These are phyloP conservation scores for Eupithecia exiguata DNA, from an alignment of 2,888 invertebrate genomes.

Conservation along the genomic window DNA sequence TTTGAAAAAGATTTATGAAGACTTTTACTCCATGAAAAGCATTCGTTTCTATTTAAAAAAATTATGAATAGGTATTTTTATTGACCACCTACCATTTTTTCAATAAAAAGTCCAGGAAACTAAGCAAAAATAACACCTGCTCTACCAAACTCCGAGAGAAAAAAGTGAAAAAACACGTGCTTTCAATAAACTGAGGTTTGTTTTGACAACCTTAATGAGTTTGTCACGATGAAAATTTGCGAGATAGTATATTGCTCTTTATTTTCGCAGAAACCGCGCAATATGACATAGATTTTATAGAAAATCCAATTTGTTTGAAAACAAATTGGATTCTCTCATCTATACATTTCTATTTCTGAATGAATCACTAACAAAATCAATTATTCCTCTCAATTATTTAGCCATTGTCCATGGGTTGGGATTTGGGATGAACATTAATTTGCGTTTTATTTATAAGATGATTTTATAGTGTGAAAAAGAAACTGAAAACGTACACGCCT, in stretches of 20 bases:
- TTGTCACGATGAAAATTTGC: conserved; percentile 25
- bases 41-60: neutral
- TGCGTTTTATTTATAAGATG: neutral
- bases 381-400: no score
- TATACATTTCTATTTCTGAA: neutral
- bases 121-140: neutral
- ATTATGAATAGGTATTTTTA: neutral
- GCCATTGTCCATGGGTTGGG: neutral
- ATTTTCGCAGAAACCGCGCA: neutral
- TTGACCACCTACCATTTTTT: neutral
- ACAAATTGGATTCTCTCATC: neutral
- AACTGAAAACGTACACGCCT: no score
- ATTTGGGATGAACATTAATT: no score
- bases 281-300: neutral
- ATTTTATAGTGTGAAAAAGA: neutral
- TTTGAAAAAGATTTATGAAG: conserved; percentile 10
- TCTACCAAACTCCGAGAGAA: neutral
- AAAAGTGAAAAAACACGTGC: conserved; percentile 14
- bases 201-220: conserved; percentile 47
- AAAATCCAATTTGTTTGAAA: neutral
- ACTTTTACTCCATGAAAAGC: conserved; percentile 17
- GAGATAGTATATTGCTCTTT: neutral
- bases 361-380: no score
- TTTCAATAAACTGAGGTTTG: conserved; percentile 40
- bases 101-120: neutral